Base-by-base conservation (phyloP, 2,888 invertebrate genomes). In the Himalopsyche anomala region DNA sequence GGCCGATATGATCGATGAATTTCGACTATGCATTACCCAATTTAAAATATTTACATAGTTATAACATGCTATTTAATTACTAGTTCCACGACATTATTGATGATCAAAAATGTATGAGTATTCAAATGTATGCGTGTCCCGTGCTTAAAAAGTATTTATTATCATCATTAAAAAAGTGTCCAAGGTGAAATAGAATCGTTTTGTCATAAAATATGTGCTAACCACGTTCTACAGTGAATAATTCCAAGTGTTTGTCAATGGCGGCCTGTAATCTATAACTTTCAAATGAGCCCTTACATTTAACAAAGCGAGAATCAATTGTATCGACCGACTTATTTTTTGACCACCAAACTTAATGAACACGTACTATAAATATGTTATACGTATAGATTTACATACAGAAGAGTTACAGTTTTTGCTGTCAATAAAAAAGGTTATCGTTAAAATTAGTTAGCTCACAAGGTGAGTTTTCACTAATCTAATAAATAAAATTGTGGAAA, bases 251-350 rank as follows among this genome's bases (percentile, higher is more conserved):
- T 74, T 36, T 74, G 74, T 38, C 74, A 15, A 74, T 74, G 74
- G 74, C 15, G 12, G 74, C 11, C 36, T 74, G 74, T 74, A 74
- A 74, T 74, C 38, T 74, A 74, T 74, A 74, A 74, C 74, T 38
- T 74, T 74, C 38, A 74, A 74, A 74, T 74, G 74, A 74, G 74
- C 36, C 74, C 74, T 74, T 12, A 74, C 74, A 38, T 74, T 74
- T 74, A 15, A 74, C 74, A 74, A 74, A 74, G 74, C 74, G 74
- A 74, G 36, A 74, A 74, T 74, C 74, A 74, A 74, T 74, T 74
- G 19, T 74, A 74, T 74, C 74, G 74, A 74, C 12, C 74, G 36
- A 38, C 11, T 74, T 74, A 74, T 74, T 74, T 74, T 74, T 36
- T 74, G 74, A 15, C 36, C 74, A 38, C 74, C 11, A 74, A 36